Conservation (phyloP, 2,113 vertebrate species). For the Ahaetulla prasina region DNA sequence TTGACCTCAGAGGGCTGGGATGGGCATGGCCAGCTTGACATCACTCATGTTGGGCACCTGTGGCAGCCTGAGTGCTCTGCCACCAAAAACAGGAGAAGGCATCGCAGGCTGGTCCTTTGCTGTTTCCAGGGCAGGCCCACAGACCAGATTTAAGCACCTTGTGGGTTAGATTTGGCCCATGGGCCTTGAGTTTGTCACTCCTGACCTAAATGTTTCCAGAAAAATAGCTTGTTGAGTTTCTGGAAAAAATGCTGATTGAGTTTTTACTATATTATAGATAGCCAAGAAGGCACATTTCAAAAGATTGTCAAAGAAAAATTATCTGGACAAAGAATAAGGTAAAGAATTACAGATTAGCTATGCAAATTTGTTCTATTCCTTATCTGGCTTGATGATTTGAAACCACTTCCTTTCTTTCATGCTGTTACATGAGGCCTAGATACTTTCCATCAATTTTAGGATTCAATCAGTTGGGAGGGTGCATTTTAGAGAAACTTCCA, state of each 20-base stretch:
- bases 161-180: rapidly evolving
- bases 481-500: not conserved
- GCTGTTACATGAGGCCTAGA: not conserved
- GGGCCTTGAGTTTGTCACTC: too few species aligned
- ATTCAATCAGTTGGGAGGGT: not conserved
- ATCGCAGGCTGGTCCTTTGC: rapidly evolving
- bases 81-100: too few species aligned
- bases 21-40: too few species aligned
- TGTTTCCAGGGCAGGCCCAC: too few species aligned
- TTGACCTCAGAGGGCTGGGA: too few species aligned
- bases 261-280: not conserved
- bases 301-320: not conserved
- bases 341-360: not conserved
- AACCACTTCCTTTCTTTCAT: not conserved
- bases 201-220: not conserved
- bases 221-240: not conserved
- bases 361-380: not conserved
- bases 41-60: too few species aligned
- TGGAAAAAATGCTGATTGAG: not conserved
- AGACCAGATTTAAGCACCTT: too few species aligned
- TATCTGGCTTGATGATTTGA: not conserved
- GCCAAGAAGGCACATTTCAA: not conserved
- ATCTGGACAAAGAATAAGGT: not conserved
- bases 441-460: not conserved
- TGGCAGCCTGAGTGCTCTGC: too few species aligned